phyloP scores from a whole-genome alignment of 2,113 vertebrate genomes.

The Trematocara variabile region DNA sequence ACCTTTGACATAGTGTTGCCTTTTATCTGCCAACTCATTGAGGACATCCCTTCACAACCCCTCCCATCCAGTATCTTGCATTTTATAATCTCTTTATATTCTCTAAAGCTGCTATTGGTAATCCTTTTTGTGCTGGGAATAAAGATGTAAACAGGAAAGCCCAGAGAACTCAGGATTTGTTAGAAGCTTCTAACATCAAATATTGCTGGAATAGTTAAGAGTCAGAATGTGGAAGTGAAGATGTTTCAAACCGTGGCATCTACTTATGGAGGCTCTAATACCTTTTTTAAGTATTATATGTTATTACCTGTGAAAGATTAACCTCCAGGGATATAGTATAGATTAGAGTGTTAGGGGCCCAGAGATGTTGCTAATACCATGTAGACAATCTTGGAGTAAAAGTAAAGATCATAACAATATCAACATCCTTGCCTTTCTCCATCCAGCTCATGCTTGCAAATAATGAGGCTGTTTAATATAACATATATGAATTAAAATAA shows the following conservation, averaged over 20 bases:
- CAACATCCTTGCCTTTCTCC: not conserved
- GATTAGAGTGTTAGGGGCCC: not conserved
- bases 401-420: not conserved
- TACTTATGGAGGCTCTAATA: not conserved
- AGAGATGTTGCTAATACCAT: not conserved
- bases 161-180: constrained; percentile 42
- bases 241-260: not conserved
- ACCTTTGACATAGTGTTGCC: constrained; percentile 1
- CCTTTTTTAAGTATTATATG: not conserved
- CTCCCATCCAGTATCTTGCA: not conserved
- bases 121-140: constrained; percentile 43
- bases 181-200: not conserved
- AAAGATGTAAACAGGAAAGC: constrained; percentile 43
- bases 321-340: constrained; percentile 7
- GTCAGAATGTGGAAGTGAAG: not conserved
- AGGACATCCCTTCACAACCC: not conserved
- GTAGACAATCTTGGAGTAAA: not conserved
- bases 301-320: constrained; percentile 1
- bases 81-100: constrained; percentile 35
- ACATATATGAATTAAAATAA: not conserved
- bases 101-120: constrained; percentile 38
- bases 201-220: not conserved
- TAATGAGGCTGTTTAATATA: not conserved
- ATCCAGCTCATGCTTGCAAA: not conserved
- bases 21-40: not conserved